phyloP scores from a whole-genome alignment of 2,113 vertebrate genomes.

The Tenrec ecaudatus region DNA sequence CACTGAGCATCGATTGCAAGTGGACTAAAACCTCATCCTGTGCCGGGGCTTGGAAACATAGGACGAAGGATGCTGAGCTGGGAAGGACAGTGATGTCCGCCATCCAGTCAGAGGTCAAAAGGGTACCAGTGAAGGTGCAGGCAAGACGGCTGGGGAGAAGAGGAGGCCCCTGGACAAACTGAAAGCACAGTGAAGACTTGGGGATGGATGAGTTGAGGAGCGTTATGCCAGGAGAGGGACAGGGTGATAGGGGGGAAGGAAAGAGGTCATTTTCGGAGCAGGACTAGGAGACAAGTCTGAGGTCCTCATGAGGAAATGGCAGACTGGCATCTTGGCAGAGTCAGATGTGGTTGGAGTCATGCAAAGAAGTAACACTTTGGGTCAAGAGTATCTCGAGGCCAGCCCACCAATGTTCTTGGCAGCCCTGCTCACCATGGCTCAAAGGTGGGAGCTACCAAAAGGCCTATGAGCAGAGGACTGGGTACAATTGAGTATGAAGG shows the following conservation, averaged over 20 bases:
- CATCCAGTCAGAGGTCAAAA: neutral
- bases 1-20: neutral
- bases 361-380: neutral
- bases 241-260: accelerated
- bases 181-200: neutral
- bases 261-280: neutral
- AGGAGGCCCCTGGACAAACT: neutral
- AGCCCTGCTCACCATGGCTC: neutral
- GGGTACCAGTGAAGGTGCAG: too few relatives aligned
- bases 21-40: neutral
- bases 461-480: neutral
- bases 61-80: neutral
- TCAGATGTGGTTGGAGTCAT: neutral
- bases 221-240: neutral
- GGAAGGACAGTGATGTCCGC: neutral
- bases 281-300: neutral
- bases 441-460: neutral
- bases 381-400: neutral
- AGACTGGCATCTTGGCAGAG: neutral
- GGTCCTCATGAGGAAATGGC: neutral
- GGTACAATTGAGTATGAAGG: neutral
- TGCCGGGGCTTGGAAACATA: neutral
- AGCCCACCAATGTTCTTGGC: neutral
- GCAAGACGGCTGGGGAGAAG: neutral
- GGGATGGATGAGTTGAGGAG: neutral